Conservation (phyloP, 2,797 vertebrate genomes). For the Alosa sapidissima region DNA sequence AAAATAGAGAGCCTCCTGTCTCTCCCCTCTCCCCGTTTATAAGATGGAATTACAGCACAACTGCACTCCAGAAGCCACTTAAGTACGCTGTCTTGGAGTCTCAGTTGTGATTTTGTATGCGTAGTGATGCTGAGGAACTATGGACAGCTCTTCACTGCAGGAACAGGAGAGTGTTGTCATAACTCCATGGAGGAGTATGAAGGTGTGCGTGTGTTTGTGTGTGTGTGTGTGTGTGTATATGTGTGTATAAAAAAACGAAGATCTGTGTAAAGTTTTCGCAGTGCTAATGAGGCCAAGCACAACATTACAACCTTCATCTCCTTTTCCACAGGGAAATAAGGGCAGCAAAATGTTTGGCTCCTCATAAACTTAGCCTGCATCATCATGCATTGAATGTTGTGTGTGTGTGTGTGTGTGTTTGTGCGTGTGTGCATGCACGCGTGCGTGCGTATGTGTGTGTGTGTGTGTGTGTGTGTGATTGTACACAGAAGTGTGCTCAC, state of each 20-base stretch:
- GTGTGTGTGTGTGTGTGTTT: constrained; percentile 24
- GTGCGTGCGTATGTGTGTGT: neutral
- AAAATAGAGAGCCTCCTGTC: constrained; percentile 52
- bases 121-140: neutral
- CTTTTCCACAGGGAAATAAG: constrained; percentile 10
- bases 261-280: neutral
- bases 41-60: constrained; percentile 39
- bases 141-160: neutral
- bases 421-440: neutral
- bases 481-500: neutral
- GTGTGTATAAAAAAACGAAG: constrained; percentile 32
- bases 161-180: neutral
- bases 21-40: constrained; percentile 34
- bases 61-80: constrained; percentile 48
- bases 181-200: neutral
- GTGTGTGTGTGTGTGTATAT: neutral
- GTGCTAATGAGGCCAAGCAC: neutral
- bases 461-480: constrained; percentile 10
- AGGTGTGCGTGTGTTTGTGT: constrained; percentile 16
- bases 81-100: constrained; percentile 33
- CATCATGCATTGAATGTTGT: constrained; percentile 16
- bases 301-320: neutral
- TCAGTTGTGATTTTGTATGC: constrained; percentile 29
- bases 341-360: neutral
- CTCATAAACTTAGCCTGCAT: constrained; percentile 31